phyloP scores from a whole-genome alignment of 2,113 vertebrate species.

The Cebus imitator region DNA sequence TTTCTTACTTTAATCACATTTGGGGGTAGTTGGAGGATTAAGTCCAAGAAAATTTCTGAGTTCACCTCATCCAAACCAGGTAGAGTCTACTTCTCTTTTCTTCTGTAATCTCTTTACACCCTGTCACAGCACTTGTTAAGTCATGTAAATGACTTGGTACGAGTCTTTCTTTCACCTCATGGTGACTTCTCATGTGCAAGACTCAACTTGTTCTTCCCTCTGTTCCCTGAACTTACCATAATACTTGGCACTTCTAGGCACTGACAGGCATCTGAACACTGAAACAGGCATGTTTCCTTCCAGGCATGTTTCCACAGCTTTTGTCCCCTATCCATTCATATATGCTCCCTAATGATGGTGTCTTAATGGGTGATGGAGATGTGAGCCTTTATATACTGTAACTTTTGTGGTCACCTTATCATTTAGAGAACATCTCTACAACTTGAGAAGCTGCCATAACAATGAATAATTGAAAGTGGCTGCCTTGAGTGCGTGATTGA shows the following conservation, averaged over 20 bases:
- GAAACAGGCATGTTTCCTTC: background rate
- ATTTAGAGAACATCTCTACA: background rate
- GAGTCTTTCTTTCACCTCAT: background rate
- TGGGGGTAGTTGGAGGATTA: background rate
- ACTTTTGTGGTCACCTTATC: background rate
- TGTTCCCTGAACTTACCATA: background rate
- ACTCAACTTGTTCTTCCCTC: background rate
- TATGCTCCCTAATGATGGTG: background rate
- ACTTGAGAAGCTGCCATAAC: background rate
- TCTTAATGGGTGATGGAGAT: background rate
- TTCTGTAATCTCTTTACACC: background rate
- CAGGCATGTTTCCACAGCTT: background rate
- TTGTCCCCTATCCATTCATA: background rate
- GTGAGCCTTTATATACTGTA: background rate
- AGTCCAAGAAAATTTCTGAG: background rate
- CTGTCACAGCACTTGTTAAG: background rate
- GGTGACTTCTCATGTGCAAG: background rate
- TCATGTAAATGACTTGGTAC: background rate
- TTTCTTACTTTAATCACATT: background rate
- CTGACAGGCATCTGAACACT: background rate
- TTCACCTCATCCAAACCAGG: background rate
- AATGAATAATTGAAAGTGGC: background rate
- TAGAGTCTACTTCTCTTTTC: background rate
- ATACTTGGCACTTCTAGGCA: background rate
- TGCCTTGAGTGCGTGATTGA: background rate